Percentiles rank a stretch among this genome's conserved stretches.
Evolutionary conservation across 1,140 invertebrate genomes (phyloP).

Genomic region (Calliphora vicina): DNA sequence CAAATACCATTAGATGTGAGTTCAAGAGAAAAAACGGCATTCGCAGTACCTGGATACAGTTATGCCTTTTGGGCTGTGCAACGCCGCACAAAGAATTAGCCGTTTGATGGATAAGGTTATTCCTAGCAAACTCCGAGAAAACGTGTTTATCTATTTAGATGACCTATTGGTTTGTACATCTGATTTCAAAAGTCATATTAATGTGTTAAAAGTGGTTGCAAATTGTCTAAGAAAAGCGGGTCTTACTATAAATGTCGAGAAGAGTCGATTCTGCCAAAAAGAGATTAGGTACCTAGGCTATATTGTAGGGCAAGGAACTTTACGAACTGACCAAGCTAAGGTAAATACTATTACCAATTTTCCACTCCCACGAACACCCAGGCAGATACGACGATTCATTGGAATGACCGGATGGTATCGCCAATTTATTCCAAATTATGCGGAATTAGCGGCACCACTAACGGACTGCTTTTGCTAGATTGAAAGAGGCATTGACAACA

Average conservation of each 20-base stretch:
- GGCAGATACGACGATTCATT: constrained; percentile 29
- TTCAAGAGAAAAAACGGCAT: background rate
- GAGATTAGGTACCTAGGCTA: constrained; percentile 32
- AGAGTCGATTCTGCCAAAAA: constrained; percentile 61
- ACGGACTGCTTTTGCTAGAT: constrained; percentile 45
- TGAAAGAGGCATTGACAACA: constrained; percentile 48
- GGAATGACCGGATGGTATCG: constrained; percentile 59
- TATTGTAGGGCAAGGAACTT: constrained; percentile 46
- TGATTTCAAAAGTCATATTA: constrained; percentile 2
- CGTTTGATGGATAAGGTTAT: constrained; percentile 33
- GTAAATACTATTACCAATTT: constrained; percentile 11
- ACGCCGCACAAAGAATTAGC: constrained; percentile 35
- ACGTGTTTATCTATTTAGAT: background rate
- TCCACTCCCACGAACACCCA: constrained; percentile 6
- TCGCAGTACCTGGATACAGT: background rate
- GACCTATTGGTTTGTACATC: background rate
- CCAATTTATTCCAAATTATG: constrained; percentile 55
- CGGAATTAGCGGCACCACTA: constrained; percentile 40
- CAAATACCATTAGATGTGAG: constrained; percentile 23
- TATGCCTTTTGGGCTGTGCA: constrained; percentile 35
- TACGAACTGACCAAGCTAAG: constrained; percentile 26
- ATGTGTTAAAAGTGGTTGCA: constrained; percentile 22
- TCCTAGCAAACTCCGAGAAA: background rate
- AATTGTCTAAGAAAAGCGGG: background rate
- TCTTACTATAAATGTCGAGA: constrained; percentile 35